A percentile compares a stretch with the other conserved stretches of the same genome.
These are phyloP conservation scores for Polia nebulosa DNA, from an alignment of 2,888 invertebrate genomes.

Conservation along the genomic window DNA sequence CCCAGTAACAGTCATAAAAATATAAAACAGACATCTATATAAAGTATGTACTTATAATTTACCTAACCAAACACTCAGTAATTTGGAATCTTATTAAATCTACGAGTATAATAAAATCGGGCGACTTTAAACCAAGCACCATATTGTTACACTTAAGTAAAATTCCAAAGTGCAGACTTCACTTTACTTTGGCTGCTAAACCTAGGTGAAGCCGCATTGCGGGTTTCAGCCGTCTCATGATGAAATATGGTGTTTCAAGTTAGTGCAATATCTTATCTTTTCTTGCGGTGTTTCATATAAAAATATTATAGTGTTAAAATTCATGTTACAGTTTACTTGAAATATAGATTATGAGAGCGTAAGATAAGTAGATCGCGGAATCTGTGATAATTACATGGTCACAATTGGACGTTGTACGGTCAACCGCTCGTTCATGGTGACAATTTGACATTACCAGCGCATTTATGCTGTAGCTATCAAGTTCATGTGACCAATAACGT, in stretches of 20 bases:
- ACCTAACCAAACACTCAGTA: not conserved
- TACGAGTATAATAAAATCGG: not conserved
- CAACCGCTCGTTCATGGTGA: not conserved
- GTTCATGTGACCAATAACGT: not conserved
- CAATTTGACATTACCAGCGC: not conserved
- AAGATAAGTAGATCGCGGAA: constrained; percentile 42
- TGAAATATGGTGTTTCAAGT: constrained; percentile 31
- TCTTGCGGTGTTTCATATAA: constrained; percentile 19
- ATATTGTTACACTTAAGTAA: constrained; percentile 7
- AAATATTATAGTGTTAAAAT: constrained; percentile 7
- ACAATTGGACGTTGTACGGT: constrained; percentile 34
- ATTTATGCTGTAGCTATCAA: not conserved
- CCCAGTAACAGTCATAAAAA: constrained; percentile 1
- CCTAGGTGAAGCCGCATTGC: constrained; percentile 40
- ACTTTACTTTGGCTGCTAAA: constrained; percentile 36
- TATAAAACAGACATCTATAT: not conserved
- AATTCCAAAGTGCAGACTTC: not conserved
- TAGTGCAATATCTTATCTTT: constrained; percentile 45
- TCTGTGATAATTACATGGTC: constrained; percentile 53
- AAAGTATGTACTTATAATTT: too few relatives aligned
- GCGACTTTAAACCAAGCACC: not conserved
- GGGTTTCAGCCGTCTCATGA: constrained; percentile 7
- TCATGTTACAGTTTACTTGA: constrained; percentile 33
- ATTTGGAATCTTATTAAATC: not conserved
- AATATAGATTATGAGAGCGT: constrained; percentile 51